Conservation (phyloP, 1,140 invertebrate genomes). For the Megalopta genalis region DNA sequence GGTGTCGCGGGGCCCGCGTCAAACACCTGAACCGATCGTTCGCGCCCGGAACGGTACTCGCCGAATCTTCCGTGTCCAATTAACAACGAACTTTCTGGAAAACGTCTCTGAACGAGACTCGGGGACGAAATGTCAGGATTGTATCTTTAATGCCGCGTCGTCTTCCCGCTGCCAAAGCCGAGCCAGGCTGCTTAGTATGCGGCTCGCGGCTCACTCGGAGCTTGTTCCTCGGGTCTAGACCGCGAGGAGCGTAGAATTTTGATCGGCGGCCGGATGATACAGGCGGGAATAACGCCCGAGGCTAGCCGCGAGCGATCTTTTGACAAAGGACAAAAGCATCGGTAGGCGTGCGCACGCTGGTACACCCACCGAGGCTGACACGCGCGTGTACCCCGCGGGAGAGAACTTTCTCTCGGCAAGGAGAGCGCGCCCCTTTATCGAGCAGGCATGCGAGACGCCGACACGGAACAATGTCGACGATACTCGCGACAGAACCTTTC, state of each 20-base stretch:
- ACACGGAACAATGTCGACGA: constrained; percentile 51
- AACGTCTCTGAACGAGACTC: too few relatives aligned
- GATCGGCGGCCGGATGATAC: neutral
- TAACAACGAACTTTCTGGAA: too few relatives aligned
- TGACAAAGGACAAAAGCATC: constrained; percentile 15
- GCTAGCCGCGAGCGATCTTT: neutral
- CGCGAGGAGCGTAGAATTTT: neutral
- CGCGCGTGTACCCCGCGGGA: constrained; percentile 27
- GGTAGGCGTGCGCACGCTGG: constrained; percentile 10
- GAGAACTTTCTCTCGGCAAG: constrained; percentile 60
- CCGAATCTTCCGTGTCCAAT: too few relatives aligned
- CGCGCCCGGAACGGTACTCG: too few relatives aligned
- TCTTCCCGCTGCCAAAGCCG: neutral
- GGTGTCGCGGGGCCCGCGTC: too few relatives aligned
- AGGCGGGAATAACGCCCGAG: neutral
- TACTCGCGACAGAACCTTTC: too few relatives aligned
- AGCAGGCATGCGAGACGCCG: constrained; percentile 42
- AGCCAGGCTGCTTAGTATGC: neutral
- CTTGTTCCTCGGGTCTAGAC: constrained; percentile 18
- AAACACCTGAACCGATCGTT: too few relatives aligned
- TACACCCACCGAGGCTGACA: constrained; percentile 16
- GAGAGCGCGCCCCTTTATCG: constrained; percentile 55
- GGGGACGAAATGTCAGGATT: too few relatives aligned
- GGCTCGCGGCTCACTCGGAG: neutral
- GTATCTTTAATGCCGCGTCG: too few relatives aligned